These are phyloP conservation scores for Pelosia muscerda DNA, from an alignment of 2,888 invertebrate species.

Conservation along the genomic window DNA sequence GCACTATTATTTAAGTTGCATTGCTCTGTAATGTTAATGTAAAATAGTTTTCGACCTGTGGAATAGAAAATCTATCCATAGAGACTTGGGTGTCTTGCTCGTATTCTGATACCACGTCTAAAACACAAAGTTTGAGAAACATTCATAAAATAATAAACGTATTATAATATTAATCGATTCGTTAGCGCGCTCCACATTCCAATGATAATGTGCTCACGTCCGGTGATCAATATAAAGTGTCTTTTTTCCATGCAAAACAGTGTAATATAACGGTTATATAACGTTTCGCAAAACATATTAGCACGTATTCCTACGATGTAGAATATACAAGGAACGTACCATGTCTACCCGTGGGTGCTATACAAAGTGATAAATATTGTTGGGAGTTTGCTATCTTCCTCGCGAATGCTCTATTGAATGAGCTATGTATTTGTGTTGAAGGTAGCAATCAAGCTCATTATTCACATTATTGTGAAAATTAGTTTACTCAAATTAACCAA, in stretches of 20 bases:
- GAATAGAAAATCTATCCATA: too few species aligned
- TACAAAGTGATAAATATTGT: neutral
- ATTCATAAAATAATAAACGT: slow-evolving; percentile 20
- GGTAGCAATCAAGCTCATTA: too few species aligned
- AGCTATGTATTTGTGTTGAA: too few species aligned
- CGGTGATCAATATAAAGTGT: slow-evolving; percentile 1
- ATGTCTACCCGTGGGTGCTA: neutral
- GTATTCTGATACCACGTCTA: neutral
- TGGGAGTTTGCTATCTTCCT: neutral
- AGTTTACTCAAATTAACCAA: too few species aligned
- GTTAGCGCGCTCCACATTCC: slow-evolving; percentile 6
- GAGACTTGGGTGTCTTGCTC: too few species aligned
- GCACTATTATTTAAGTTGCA: too few species aligned
- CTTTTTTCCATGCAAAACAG: neutral
- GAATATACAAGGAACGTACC: neutral
- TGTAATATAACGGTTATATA: neutral
- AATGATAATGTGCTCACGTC: slow-evolving; percentile 7
- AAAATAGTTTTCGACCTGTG: too few species aligned
- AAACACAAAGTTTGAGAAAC: slow-evolving; percentile 30
- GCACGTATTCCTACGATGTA: neutral
- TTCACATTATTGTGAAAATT: too few species aligned
- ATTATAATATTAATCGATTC: slow-evolving; percentile 29
- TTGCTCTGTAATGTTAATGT: too few species aligned
- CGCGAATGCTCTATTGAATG: neutral
- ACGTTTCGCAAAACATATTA: neutral